A percentile compares a stretch with the other conserved stretches of the same genome.
These are phyloP conservation scores for Rousettus madagascariensis DNA, from an alignment of 2,797 vertebrate genomes.

Conservation along the genomic window DNA sequence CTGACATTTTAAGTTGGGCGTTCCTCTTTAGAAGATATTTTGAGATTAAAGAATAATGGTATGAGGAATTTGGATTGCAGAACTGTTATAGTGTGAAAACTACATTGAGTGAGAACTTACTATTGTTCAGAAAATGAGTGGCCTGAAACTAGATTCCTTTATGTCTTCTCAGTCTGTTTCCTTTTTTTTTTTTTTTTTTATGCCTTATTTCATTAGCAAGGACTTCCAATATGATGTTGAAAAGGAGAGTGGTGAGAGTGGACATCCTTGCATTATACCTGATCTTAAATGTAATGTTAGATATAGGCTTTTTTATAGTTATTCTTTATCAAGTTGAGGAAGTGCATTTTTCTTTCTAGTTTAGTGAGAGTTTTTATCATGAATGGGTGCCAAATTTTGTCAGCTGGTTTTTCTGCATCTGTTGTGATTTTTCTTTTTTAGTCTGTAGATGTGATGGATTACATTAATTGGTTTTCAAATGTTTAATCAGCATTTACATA, in stretches of 20 bases:
- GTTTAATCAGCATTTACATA: background rate
- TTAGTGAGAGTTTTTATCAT: background rate
- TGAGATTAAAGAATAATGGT: background rate
- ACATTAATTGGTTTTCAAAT: background rate
- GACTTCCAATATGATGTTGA: background rate
- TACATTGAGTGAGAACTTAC: background rate
- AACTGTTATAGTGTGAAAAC: background rate
- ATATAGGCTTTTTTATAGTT: background rate
- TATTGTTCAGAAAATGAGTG: background rate
- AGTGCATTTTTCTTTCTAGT: background rate
- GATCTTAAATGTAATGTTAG: background rate
- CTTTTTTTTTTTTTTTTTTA: background rate
- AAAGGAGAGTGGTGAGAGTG: background rate
- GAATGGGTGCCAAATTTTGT: background rate
- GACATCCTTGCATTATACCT: background rate
- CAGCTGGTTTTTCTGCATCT: background rate
- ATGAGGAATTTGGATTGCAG: background rate
- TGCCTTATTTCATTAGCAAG: background rate
- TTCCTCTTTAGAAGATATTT: background rate
- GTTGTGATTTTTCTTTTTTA: background rate
- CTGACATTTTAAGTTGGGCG: background rate
- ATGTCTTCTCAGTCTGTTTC: background rate
- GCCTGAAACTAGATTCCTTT: background rate
- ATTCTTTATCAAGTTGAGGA: background rate
- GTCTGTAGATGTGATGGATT: background rate